A percentile compares a stretch with the other conserved stretches of the same genome.
Conservation (phyloP, 2,113 vertebrate species). For the Struthidea cinerea region DNA sequence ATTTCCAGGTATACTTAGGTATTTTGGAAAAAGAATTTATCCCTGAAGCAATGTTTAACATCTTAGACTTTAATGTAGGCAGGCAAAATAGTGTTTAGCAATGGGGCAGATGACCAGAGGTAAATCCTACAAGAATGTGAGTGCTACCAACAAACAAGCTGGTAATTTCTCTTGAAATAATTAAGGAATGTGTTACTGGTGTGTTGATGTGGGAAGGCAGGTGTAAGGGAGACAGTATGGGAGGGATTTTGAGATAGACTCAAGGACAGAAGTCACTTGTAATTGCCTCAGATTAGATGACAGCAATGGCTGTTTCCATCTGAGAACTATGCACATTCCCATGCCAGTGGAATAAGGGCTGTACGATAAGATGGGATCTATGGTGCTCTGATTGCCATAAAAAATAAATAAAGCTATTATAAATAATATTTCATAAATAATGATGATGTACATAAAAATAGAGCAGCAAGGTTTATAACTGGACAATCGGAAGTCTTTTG, state of each 20-base stretch:
- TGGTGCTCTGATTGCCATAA: neutral
- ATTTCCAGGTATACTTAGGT: neutral
- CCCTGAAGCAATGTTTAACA: neutral
- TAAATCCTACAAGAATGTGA: neutral
- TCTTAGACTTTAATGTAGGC: neutral
- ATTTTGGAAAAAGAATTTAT: neutral
- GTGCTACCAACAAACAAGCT: neutral
- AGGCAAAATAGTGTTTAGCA: neutral
- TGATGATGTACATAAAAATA: neutral
- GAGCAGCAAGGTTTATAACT: neutral
- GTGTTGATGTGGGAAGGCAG: neutral
- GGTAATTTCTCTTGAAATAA: neutral
- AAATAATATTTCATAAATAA: neutral
- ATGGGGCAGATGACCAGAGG: neutral
- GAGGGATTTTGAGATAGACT: neutral
- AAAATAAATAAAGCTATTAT: neutral
- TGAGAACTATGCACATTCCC: neutral
- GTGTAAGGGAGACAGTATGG: neutral
- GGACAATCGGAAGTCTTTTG: accelerated
- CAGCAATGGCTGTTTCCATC: neutral
- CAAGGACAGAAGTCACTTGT: neutral
- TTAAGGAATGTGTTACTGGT: neutral
- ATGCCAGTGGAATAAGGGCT: neutral
- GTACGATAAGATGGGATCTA: neutral
- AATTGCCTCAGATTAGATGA: neutral